phyloP scores from a whole-genome alignment of 2,888 invertebrate species.

The Tenthredo mesomela region DNA sequence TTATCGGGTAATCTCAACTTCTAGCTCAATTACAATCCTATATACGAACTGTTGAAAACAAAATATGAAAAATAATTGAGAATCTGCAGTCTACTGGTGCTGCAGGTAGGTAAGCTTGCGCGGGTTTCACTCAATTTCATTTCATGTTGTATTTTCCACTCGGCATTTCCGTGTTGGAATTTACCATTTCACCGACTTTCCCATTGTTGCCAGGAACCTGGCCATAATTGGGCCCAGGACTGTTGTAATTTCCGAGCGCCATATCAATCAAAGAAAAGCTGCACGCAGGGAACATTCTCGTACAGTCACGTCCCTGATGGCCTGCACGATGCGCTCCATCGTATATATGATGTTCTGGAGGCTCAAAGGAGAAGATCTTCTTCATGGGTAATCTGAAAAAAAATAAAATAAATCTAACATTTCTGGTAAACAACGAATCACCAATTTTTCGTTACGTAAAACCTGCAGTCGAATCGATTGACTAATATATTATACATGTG shows the following conservation, averaged over 20 bases:
- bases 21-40: constrained; percentile 3
- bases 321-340: constrained; percentile 83
- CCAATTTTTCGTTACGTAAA: neutral
- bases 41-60: neutral
- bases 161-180: constrained; percentile 26
- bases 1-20: neutral
- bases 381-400: constrained; percentile 83
- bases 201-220: constrained; percentile 36
- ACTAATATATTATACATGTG: neutral
- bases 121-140: constrained; percentile 27
- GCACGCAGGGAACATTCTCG: constrained; percentile 81
- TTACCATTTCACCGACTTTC: neutral
- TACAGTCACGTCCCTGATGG: constrained; percentile 79
- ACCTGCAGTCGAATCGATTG: neutral
- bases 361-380: constrained; percentile 83
- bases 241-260: constrained; percentile 81
- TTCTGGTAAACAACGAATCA: neutral
- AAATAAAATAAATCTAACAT: no score
- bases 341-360: constrained; percentile 83
- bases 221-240: constrained; percentile 55
- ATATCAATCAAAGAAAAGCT: constrained; percentile 86
- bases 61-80: constrained; percentile 16
- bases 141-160: constrained; percentile 45
- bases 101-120: neutral
- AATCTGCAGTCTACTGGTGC: neutral